phyloP scores from a whole-genome alignment of 2,797 vertebrate genomes.

The Stomatorhinus walkeri region DNA sequence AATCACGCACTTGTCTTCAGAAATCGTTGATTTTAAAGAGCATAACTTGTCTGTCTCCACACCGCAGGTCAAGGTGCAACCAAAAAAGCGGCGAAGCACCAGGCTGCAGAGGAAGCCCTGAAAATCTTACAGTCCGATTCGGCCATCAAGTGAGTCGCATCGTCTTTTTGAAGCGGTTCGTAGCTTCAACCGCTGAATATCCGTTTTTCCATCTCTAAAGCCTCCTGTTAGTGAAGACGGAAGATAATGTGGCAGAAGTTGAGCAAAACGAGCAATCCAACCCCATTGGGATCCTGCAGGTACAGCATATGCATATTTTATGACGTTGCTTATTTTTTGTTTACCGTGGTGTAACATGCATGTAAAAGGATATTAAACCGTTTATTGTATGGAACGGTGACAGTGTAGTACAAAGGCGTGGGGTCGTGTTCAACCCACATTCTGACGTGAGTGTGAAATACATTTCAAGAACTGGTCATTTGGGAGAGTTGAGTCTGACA shows the following conservation, averaged over 20 bases:
- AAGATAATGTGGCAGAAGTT: conserved; percentile 46
- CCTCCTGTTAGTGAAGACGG: conserved; percentile 37
- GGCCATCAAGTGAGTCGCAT: conserved; percentile 53
- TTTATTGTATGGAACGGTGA: background rate
- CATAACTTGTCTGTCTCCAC: background rate
- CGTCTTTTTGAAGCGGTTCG: background rate
- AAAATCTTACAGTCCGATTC: conserved; percentile 62
- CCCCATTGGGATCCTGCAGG: conserved; percentile 64
- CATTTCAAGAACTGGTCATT: background rate
- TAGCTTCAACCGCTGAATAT: background rate
- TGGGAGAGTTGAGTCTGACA: background rate
- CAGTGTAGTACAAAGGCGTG: background rate
- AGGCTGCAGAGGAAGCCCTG: conserved; percentile 75
- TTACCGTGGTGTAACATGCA: background rate
- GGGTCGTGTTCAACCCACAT: background rate
- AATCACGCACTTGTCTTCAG: background rate
- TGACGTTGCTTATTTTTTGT: background rate
- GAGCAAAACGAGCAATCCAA: conserved; percentile 51
- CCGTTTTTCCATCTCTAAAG: conserved; percentile 35
- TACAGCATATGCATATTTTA: conserved; percentile 24
- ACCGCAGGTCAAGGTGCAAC: conserved; percentile 73
- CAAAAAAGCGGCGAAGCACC: conserved; percentile 84
- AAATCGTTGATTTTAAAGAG: background rate
- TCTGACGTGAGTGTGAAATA: background rate
- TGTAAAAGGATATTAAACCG: background rate